A percentile compares a stretch with the other conserved stretches of the same genome.
These are phyloP conservation scores for Mungos mungo DNA, from an alignment of 2,113 vertebrate species.

Conservation along the genomic window DNA sequence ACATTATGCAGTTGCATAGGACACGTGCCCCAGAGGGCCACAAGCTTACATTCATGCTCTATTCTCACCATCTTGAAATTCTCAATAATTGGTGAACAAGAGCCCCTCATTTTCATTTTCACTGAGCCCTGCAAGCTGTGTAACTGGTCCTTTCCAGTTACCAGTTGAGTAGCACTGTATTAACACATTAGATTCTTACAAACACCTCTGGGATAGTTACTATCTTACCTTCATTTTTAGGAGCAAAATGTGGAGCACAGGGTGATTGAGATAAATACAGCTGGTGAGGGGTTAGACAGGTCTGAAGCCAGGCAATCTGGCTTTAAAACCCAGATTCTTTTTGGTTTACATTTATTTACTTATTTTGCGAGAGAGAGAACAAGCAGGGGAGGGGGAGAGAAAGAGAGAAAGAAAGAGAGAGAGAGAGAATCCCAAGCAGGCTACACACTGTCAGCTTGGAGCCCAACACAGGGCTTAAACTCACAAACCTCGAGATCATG, in stretches of 20 bases:
- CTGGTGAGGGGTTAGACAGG: not conserved
- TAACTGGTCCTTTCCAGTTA: not conserved
- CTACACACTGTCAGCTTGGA: no score
- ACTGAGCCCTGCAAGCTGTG: not conserved
- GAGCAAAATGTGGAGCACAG: not conserved
- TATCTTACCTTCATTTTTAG: not conserved
- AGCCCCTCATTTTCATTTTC: not conserved
- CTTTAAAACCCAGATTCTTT: not conserved
- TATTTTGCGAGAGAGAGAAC: no score
- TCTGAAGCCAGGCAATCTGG: not conserved
- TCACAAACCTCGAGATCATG: no score
- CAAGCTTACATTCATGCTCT: not conserved
- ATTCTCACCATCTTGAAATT: not conserved
- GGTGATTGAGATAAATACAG: not conserved
- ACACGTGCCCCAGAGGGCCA: no score
- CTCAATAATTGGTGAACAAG: not conserved
- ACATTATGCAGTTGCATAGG: not conserved
- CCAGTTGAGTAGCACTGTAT: not conserved
- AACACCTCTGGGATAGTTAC: not conserved
- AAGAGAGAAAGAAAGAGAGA: no score
- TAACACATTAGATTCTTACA: not conserved
- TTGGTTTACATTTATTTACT: no score
- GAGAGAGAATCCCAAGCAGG: no score
- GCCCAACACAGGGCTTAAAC: no score
- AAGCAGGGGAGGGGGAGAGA: no score